Percentiles rank a stretch among this genome's conserved stretches.
phyloP scores from a whole-genome alignment of 92 coral and sea anemone genomes.

The Galaxea fascicularis region DNA sequence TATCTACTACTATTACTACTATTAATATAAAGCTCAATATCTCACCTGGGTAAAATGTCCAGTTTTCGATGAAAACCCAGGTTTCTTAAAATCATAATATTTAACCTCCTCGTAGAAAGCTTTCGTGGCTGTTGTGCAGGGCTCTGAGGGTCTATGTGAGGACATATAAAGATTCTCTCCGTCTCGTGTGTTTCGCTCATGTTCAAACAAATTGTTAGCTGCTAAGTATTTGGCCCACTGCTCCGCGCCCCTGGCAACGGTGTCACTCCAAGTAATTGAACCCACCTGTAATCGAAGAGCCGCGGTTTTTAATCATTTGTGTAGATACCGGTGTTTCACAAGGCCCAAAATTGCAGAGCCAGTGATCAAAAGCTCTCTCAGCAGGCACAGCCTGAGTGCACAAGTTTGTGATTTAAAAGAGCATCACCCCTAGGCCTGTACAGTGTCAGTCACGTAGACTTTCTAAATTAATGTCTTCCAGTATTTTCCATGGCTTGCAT shows the following conservation, averaged over 20 bases:
- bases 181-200: conserved; percentile 21
- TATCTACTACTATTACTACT: too few species aligned
- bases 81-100: conserved; percentile 68
- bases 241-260: conserved; percentile 64
- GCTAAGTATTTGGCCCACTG: conserved; percentile 81
- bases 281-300: neutral
- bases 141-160: conserved; percentile 37
- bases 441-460: too few species aligned
- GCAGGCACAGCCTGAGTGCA: too few species aligned
- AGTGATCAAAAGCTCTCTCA: too few species aligned
- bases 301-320: too few species aligned
- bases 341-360: neutral
- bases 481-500: too few species aligned
- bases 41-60: conserved; percentile 92
- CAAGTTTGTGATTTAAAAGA: too few species aligned
- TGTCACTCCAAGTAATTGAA: conserved; percentile 60
- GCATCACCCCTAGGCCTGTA: too few species aligned
- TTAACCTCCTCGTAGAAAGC: conserved; percentile 78
- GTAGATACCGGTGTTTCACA: too few species aligned
- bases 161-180: conserved; percentile 80
- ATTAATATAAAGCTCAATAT: too few species aligned
- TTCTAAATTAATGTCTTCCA: too few species aligned
- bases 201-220: conserved; percentile 47
- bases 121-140: conserved; percentile 66
- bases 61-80: conserved; percentile 63